A percentile compares a stretch with the other conserved stretches of the same genome.
Evolutionary conservation across 1,140 invertebrate species (phyloP).

Genomic region (Reticulitermes speratus): DNA sequence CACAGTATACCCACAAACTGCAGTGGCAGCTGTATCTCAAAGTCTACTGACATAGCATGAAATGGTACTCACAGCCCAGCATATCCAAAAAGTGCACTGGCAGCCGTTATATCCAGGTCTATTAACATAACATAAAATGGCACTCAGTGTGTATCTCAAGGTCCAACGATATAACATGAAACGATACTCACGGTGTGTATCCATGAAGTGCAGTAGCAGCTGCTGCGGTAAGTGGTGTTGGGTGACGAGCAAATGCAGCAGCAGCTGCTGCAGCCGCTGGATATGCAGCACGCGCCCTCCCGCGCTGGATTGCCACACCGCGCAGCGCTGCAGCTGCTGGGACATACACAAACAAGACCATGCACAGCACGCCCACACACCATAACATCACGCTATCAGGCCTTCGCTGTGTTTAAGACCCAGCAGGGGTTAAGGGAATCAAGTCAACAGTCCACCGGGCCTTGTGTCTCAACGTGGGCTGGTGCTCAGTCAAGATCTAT

Average conservation of each 20-base stretch:
- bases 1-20: too few species aligned
- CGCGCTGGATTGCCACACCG: constrained; percentile 69
- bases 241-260: constrained; percentile 67
- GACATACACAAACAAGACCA: constrained; percentile 44
- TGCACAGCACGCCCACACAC: constrained; percentile 41
- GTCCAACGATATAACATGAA: neutral
- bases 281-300: constrained; percentile 64
- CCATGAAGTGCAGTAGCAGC: constrained; percentile 72
- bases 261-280: constrained; percentile 67
- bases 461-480: constrained; percentile 1
- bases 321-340: constrained; percentile 64
- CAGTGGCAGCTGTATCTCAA: too few species aligned
- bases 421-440: neutral
- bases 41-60: too few species aligned
- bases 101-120: too few species aligned
- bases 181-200: constrained; percentile 76
- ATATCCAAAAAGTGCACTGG: too few species aligned
- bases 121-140: too few species aligned
- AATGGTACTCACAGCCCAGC: too few species aligned
- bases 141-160: too few species aligned
- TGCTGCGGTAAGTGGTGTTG: constrained; percentile 65
- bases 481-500: neutral
- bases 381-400: constrained; percentile 39
- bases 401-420: neutral
- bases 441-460: constrained; percentile 16